These are phyloP conservation scores for Zaprionus vittiger DNA, from an alignment of 1,140 invertebrate species.

Conservation along the genomic window DNA sequence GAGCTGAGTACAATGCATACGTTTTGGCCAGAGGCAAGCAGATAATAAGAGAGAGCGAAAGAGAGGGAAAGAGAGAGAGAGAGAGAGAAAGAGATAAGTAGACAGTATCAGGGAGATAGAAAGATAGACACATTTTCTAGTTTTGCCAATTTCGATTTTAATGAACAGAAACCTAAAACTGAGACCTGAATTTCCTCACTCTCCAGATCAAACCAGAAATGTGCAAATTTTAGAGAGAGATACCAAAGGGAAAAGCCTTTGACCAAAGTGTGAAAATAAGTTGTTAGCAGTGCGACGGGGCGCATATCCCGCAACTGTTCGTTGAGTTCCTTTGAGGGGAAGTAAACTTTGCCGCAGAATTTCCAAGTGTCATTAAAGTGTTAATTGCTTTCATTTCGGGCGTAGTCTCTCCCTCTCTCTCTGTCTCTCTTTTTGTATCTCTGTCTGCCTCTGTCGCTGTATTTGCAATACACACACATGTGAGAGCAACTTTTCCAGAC, in stretches of 20 bases:
- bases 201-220: neutral
- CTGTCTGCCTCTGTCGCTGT: conserved; percentile 17
- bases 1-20: conserved; percentile 39
- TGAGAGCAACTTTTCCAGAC: neutral
- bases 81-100: neutral
- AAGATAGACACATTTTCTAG: conserved; percentile 47
- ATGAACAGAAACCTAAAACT: conserved; percentile 35
- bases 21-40: conserved; percentile 13
- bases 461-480: conserved; percentile 40
- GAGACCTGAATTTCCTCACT: neutral
- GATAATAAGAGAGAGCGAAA: conserved; percentile 12
- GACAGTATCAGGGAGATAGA: conserved; percentile 8
- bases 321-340: conserved; percentile 12
- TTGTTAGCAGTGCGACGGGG: conserved; percentile 5
- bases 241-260: conserved; percentile 12
- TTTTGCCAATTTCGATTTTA: conserved; percentile 58
- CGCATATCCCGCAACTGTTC: conserved; percentile 6
- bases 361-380: conserved; percentile 80
- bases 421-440: neutral
- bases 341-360: conserved; percentile 55
- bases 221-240: neutral
- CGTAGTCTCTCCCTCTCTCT: conserved; percentile 2
- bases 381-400: conserved; percentile 76
- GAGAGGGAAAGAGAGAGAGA: conserved; percentile 7
- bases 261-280: conserved; percentile 27